These are phyloP conservation scores for Dasyurus viverrinus DNA, from an alignment of 2,113 vertebrate species.

Conservation along the genomic window DNA sequence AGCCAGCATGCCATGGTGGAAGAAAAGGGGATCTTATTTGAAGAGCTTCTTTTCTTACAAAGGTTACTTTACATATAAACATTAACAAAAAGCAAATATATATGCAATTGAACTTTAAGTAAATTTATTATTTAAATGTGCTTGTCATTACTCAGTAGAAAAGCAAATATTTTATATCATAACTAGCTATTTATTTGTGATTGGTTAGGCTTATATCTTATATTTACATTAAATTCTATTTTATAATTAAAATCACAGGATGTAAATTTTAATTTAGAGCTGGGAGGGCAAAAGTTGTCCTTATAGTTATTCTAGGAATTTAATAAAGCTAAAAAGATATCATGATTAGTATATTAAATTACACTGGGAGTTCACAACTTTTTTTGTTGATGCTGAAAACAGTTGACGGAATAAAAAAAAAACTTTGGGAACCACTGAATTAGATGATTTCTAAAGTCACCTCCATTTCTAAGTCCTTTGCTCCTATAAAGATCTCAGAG, in stretches of 20 bases:
- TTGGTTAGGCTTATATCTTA: not conserved
- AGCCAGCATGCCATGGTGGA: not conserved
- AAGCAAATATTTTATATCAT: not conserved
- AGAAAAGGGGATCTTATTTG: not conserved
- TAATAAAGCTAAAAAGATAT: not conserved
- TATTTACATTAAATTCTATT: not conserved
- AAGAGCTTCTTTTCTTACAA: not conserved
- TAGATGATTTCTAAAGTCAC: not conserved
- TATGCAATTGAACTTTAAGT: not conserved
- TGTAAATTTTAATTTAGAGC: not conserved
- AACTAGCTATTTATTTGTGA: not conserved
- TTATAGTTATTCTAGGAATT: not conserved
- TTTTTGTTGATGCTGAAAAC: not conserved
- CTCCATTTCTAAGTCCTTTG: not conserved
- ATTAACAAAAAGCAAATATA: not conserved
- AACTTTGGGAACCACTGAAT: not conserved
- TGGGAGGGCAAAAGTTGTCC: not conserved
- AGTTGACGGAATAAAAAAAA: not conserved
- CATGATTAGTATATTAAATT: not conserved
- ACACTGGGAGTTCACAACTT: not conserved
- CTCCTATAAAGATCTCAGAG: not conserved
- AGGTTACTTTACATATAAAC: not conserved
- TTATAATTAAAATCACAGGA: not conserved
- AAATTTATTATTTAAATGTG: not conserved
- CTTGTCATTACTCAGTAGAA: not conserved